Percentiles rank a stretch among this genome's conserved stretches.
Conservation (phyloP, 2,888 invertebrate species). For the Entomobrya proxima region DNA sequence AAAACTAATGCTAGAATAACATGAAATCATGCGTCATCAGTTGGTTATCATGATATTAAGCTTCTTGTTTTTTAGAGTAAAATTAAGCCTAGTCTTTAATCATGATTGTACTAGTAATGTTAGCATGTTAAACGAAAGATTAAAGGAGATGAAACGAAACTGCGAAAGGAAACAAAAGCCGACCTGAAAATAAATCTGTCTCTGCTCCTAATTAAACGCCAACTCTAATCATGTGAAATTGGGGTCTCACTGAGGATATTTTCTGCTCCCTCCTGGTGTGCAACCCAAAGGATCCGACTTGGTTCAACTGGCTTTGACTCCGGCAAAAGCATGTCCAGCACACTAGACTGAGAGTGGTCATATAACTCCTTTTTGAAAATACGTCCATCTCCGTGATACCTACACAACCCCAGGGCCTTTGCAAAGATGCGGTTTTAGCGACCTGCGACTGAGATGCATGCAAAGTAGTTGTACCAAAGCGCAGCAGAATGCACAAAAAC, state of each 20-base stretch:
- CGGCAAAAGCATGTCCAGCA: slow-evolving; percentile 73
- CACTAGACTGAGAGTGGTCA: slow-evolving; percentile 48
- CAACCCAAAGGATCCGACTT: slow-evolving; percentile 72
- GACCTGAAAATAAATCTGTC: slow-evolving; percentile 76
- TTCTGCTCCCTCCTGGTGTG: slow-evolving; percentile 73
- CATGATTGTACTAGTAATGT: background rate
- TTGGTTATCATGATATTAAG: background rate
- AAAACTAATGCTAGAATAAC: background rate
- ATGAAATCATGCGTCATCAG: background rate
- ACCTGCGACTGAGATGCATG: background rate
- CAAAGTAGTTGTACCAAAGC: background rate
- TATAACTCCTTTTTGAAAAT: background rate
- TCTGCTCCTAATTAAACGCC: slow-evolving; percentile 76
- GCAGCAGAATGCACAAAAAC: background rate
- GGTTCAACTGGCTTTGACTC: slow-evolving; percentile 69
- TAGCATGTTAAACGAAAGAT: background rate
- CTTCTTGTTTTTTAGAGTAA: background rate
- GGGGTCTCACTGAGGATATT: slow-evolving; percentile 72
- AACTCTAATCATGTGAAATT: slow-evolving; percentile 76
- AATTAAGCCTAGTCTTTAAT: too few relatives aligned
- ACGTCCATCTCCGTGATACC: background rate
- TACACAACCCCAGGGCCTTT: background rate
- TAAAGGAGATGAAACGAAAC: background rate
- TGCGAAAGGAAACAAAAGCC: slow-evolving; percentile 65
- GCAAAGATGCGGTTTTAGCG: background rate